Conservation (phyloP, 2,888 invertebrate genomes). For the Caenorhabditis wallacei region DNA sequence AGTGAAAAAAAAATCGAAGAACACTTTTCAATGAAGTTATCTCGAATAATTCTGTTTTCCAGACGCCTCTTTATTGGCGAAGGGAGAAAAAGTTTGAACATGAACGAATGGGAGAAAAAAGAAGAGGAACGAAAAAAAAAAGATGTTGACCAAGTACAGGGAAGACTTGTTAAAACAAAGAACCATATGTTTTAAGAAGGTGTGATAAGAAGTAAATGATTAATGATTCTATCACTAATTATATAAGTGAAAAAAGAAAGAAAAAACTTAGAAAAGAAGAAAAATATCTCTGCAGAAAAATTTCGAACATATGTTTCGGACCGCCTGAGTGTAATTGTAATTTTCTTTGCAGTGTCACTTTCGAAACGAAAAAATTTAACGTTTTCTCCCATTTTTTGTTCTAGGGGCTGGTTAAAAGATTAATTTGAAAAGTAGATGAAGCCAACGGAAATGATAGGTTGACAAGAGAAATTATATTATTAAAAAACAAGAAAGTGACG, state of each 20-base stretch:
- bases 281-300: background rate
- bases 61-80: conserved; percentile 1
- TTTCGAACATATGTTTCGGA: conserved; percentile 5
- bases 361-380: background rate
- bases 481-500: conserved; percentile 50
- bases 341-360: background rate
- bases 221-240: background rate
- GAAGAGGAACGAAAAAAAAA: conserved; percentile 14
- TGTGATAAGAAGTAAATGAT: conserved; percentile 5
- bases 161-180: conserved; percentile 17
- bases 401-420: too few species aligned
- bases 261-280: background rate
- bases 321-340: conserved; percentile 3
- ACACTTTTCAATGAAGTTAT: conserved; percentile 29
- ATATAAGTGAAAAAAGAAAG: too few species aligned
- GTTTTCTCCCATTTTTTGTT: too few species aligned
- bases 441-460: background rate
- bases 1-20: conserved; percentile 5
- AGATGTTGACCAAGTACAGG: conserved; percentile 20
- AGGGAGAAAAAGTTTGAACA: conserved; percentile 17
- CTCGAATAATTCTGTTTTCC: conserved; percentile 18
- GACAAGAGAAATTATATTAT: conserved; percentile 24
- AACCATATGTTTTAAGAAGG: background rate
- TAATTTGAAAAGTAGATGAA: background rate
- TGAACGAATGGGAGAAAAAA: conserved; percentile 12